Conservation (phyloP, 2,797 vertebrate genomes). For the Sebastes paucispinis region DNA sequence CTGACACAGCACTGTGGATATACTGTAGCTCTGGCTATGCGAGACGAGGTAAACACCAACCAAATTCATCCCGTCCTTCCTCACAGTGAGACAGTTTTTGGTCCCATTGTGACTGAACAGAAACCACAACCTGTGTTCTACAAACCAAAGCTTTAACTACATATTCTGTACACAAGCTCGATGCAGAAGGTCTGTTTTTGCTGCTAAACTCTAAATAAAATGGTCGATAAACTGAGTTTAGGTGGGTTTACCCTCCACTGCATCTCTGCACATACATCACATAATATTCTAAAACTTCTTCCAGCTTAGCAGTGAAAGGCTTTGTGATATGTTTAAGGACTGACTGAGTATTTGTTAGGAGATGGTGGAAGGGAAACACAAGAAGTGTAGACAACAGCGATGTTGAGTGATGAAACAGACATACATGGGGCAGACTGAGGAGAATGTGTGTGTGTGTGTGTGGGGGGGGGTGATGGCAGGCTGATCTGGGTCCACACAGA, state of each 20-base stretch:
- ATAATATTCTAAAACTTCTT: neutral
- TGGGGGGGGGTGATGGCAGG: conserved; percentile 16
- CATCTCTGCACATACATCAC: neutral
- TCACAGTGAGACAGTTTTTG: neutral
- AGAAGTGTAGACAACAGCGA: conserved; percentile 14
- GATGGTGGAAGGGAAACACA: neutral
- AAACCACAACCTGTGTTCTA: neutral
- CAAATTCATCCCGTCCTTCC: neutral
- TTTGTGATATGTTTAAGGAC: neutral
- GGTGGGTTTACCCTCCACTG: neutral
- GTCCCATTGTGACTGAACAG: neutral
- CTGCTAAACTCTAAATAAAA: no score
- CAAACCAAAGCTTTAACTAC: neutral
- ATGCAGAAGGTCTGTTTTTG: no score
- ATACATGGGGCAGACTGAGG: conserved; percentile 40
- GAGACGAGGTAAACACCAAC: neutral
- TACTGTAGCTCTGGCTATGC: neutral
- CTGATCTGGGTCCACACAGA: conserved; percentile 49
- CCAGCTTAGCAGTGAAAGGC: neutral
- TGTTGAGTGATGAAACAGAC: conserved; percentile 48
- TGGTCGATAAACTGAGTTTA: neutral
- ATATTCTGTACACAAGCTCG: neutral
- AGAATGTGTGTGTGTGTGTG: neutral
- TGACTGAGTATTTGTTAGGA: neutral
- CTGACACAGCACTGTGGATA: neutral